Base-by-base conservation (phyloP, 2,797 vertebrate genomes). In the Craterocephalus amniculus region DNA sequence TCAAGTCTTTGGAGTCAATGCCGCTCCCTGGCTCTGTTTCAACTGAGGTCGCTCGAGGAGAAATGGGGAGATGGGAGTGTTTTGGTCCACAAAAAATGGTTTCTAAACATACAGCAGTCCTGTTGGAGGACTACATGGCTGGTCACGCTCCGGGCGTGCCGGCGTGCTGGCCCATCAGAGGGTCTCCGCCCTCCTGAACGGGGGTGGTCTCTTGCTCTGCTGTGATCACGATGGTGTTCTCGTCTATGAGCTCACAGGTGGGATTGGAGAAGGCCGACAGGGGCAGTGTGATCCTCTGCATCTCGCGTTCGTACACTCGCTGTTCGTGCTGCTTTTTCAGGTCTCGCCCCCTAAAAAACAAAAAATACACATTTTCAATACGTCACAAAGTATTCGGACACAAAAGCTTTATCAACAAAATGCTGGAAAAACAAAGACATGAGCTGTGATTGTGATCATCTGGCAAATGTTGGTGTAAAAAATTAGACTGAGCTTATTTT, bases 81-180 rank as follows among this genome's bases (percentile, higher is more conserved):
- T 86, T 87, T 79, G 77, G 82, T 92, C 88, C 87, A 82, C 59
- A 54, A 60, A 78, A 56, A 57, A 34, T n/a, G 11, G 9, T 48
- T 10, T 1, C 45, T 4, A 48, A 78, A 80, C 55, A 16, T 34
- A 66, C 80, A 32, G 31, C 10, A 29, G 48, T 87, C 82, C 70
- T 18, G 22, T 58, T 27, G 48, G 52, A 60, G 65, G 70, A 67
- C 48, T 3, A 7, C 24, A 5, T 2, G 22, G 36, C 36, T 11
- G 9, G 93, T 95, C 97, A 99, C 72, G 97, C 97, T 16, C 98
- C 97, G 0, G 98, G 97, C 22, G 98, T 99, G 4, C 95, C 97
- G 0, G 95, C 95, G 58, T 94, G 94, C 76, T 94, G 94, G 54
- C 91, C 95, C 84, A 98, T 96, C n/a, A 99, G 95, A 0, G 96